Evolutionary conservation across 2,113 vertebrate genomes (phyloP).

Genomic region (Aldabrachelys gigantea): DNA sequence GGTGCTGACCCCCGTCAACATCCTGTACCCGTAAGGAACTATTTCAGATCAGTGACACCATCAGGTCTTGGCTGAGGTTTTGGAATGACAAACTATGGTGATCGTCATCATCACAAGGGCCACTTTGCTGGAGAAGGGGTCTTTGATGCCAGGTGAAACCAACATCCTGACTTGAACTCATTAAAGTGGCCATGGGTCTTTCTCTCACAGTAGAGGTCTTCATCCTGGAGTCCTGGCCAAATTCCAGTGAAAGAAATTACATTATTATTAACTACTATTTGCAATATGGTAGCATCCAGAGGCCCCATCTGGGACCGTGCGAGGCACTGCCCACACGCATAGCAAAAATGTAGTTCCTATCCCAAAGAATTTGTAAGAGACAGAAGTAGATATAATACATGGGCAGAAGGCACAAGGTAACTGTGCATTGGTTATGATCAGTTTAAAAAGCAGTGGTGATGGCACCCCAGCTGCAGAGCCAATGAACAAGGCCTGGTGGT

Average conservation of each 20-base stretch:
- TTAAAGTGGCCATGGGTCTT: background rate
- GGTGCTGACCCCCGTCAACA: background rate
- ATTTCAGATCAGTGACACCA: background rate
- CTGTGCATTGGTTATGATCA: background rate
- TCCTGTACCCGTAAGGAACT: background rate
- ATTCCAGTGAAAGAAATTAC: background rate
- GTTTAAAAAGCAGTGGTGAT: background rate
- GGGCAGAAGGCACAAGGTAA: background rate
- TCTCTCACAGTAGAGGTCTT: background rate
- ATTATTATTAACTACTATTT: background rate
- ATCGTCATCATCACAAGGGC: background rate
- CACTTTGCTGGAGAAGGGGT: background rate
- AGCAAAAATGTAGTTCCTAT: background rate
- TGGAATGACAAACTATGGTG: background rate
- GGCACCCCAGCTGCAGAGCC: background rate
- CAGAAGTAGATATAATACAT: background rate
- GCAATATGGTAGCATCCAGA: background rate
- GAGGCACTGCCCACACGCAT: background rate
- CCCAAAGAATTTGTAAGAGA: background rate
- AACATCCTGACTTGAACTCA: background rate
- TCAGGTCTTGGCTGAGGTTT: background rate
- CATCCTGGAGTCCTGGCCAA: background rate
- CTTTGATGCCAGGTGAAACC: background rate
- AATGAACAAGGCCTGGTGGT: too few relatives aligned
- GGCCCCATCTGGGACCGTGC: background rate